phyloP scores from a whole-genome alignment of 1,140 invertebrate genomes.

The Oreohelix idahoensis region DNA sequence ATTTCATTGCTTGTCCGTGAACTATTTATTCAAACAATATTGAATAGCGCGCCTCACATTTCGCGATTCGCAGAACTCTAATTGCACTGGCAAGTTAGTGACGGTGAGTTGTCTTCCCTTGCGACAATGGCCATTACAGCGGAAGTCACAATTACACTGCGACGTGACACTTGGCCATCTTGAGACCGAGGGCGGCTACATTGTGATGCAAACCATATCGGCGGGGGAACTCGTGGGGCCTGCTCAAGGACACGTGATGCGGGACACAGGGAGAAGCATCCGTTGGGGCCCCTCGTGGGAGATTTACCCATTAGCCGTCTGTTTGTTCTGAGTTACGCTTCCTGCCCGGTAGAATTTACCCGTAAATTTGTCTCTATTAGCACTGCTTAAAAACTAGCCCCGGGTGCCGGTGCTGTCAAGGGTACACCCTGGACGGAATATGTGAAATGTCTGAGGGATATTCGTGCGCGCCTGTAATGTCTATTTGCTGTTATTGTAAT shows the following conservation, averaged over 20 bases:
- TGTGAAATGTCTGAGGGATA: background rate
- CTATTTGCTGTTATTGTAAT: background rate
- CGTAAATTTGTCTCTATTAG: slow-evolving; percentile 31
- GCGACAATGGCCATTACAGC: background rate
- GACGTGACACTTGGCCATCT: slow-evolving; percentile 17
- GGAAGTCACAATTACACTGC: slow-evolving; percentile 22
- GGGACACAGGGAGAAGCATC: slow-evolving; percentile 6
- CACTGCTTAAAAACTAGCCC: slow-evolving; percentile 19
- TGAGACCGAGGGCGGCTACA: background rate
- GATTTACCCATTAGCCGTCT: slow-evolving; percentile 29
- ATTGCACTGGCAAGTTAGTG: slow-evolving; percentile 27
- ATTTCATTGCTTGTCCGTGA: background rate
- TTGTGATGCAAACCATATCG: slow-evolving; percentile 40
- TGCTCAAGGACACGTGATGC: slow-evolving; percentile 13
- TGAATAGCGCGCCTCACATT: slow-evolving; percentile 28
- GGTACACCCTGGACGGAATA: background rate
- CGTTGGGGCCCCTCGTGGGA: slow-evolving; percentile 19
- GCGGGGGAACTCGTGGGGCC: background rate
- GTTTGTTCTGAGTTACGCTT: slow-evolving; percentile 34
- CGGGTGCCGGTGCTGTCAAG: background rate
- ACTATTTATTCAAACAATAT: slow-evolving; percentile 25
- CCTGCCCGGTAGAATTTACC: slow-evolving; percentile 13
- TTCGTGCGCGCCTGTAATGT: background rate
- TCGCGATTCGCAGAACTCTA: slow-evolving; percentile 12
- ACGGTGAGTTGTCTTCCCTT: slow-evolving; percentile 26